Base-by-base conservation (phyloP, 2,888 invertebrate species). In the Eilema depressum region DNA sequence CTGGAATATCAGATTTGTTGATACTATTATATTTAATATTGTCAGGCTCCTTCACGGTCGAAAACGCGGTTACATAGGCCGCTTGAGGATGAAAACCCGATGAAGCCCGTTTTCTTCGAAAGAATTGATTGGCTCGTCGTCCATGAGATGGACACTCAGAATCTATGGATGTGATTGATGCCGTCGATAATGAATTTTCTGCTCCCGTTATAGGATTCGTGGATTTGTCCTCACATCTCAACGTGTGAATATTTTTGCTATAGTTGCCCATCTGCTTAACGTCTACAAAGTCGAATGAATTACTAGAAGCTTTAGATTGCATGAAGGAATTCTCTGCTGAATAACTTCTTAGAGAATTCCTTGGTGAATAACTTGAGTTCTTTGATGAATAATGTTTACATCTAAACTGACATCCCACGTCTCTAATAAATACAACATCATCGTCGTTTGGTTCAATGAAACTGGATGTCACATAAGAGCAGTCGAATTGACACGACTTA, bases 341-440 rank as follows among this genome's bases (percentile, higher is more conserved):
- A 73, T 74, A 78, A 20, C 41, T 82, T 81, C 88, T 91, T 30
- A 83, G 20, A 37, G 88, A 88, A 70, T 85, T 85, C 68, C 82
- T 85, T 0, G 83, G 85, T 3, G 83, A 81, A 74, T 73, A 78
- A 20, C 41, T 33, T 25, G 87, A 88, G 69, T 85, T 85, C 66
- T 81, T 85, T 0, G 83, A 84, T 3, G 83, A 81, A 74, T 73
- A 78, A 17, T 41, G 81, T 81, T 89, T 91, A 70, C 86, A 87
- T 74, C 86, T 83, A 76, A 93, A 94, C 75, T 95, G 95, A 77
- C 94, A 95, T 10, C 94, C 94, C 12, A 94, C 94, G 75, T 95
- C 94, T 83, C 94, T 90, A 53, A 95, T 92, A 71, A 89, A 94
- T 74, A 94, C 83, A 20, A 94, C 84, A 2, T 86, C 87, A 41